These are phyloP conservation scores for Ormyrus thymus DNA, from an alignment of 2,888 invertebrate genomes.

Conservation along the genomic window DNA sequence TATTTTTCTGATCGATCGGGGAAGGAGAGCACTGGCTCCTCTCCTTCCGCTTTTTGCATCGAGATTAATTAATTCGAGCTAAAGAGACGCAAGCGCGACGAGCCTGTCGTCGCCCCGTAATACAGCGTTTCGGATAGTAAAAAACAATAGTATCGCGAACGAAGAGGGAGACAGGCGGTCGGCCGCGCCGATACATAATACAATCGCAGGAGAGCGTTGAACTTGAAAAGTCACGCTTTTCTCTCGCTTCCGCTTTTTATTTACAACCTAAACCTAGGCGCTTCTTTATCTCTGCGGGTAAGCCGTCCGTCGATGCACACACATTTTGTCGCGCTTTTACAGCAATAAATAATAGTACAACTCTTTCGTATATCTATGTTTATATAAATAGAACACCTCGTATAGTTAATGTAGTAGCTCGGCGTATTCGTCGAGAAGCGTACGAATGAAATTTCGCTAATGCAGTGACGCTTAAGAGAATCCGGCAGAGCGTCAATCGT, in stretches of 20 bases:
- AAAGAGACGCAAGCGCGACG: background rate
- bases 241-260: too few relatives aligned
- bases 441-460: slow-evolving; percentile 7
- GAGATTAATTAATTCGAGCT: slow-evolving; percentile 12
- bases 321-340: background rate
- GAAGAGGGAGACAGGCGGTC: slow-evolving; percentile 22
- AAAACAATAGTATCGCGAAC: background rate
- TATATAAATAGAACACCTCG: slow-evolving; percentile 34
- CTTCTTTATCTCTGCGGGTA: too few relatives aligned
- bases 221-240: slow-evolving; percentile 23
- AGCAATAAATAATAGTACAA: slow-evolving; percentile 38
- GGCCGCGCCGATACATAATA: slow-evolving; percentile 2
- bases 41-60: background rate
- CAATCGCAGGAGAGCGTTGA: slow-evolving; percentile 47
- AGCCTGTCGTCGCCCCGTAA: background rate
- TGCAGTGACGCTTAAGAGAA: background rate
- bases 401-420: background rate
- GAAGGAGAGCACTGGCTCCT: slow-evolving; percentile 20
- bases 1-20: slow-evolving; percentile 41
- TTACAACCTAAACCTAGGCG: too few relatives aligned
- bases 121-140: background rate
- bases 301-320: too few relatives aligned
- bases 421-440: slow-evolving; percentile 10
- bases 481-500: too few relatives aligned
- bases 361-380: background rate